Conservation (phyloP, 92 coral and sea anemone species). For the Heteractis magnifica region DNA sequence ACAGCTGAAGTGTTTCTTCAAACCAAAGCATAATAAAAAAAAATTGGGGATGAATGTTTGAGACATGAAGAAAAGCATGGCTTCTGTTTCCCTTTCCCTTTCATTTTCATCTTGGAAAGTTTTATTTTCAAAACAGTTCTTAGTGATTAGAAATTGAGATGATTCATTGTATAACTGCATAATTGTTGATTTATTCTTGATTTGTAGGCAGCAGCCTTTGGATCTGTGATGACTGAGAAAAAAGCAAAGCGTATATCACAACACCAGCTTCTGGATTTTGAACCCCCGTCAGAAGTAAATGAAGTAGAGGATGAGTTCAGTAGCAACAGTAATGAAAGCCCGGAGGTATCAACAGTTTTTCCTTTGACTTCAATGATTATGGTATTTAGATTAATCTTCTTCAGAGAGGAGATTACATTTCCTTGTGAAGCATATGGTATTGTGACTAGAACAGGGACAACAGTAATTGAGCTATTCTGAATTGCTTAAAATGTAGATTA, state of each 20-base stretch:
- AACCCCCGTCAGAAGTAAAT: slow-evolving; percentile 17
- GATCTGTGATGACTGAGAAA: slow-evolving; percentile 27
- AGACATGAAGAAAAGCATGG: background rate
- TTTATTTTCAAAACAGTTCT: background rate
- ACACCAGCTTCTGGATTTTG: slow-evolving; percentile 12
- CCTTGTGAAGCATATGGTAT: no score
- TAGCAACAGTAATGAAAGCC: slow-evolving; percentile 33
- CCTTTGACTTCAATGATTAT: background rate
- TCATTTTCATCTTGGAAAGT: background rate
- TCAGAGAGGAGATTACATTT: no score
- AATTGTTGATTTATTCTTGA: background rate
- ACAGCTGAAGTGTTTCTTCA: background rate
- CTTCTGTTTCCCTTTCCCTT: background rate
- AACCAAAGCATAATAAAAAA: background rate
- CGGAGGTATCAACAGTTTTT: slow-evolving; percentile 22
- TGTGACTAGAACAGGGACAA: no score
- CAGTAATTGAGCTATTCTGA: no score
- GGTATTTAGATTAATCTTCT: background rate
- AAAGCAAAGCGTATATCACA: slow-evolving; percentile 10
- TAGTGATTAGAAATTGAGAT: no score
- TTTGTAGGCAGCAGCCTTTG: background rate
- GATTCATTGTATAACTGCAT: no score
- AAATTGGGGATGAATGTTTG: background rate
- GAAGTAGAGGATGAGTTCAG: slow-evolving; percentile 34
- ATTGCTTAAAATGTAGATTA: no score